phyloP scores from a whole-genome alignment of 2,797 vertebrate genomes.

The Mustela erminea region DNA sequence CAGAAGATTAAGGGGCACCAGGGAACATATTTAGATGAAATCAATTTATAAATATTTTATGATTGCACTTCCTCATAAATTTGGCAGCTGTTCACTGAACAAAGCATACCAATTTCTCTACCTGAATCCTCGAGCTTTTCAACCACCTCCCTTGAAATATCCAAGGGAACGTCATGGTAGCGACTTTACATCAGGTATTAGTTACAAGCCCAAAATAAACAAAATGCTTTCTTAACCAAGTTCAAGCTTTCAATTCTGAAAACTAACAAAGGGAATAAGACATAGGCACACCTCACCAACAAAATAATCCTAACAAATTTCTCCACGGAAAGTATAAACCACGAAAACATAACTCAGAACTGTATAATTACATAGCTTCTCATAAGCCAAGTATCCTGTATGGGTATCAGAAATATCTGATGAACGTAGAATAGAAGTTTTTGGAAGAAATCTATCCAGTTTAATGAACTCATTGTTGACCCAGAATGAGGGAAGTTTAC shows the following conservation, averaged over 20 bases:
- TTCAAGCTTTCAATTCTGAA: slow-evolving; percentile 45
- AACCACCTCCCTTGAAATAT: neutral
- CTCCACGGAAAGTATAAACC: neutral
- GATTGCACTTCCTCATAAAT: neutral
- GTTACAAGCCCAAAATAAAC: slow-evolving; percentile 9
- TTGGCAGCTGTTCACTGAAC: neutral
- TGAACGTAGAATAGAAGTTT: neutral
- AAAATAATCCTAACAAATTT: slow-evolving; percentile 18
- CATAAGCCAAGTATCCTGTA: neutral
- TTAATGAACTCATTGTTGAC: neutral
- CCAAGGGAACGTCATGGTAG: neutral
- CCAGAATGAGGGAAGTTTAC: neutral
- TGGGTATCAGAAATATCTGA: neutral
- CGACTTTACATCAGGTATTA: neutral
- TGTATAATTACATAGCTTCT: neutral
- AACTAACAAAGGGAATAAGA: neutral
- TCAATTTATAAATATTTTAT: neutral
- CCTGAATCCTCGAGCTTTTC: neutral
- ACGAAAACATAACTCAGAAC: slow-evolving; percentile 3
- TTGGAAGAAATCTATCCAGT: neutral
- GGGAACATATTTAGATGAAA: neutral
- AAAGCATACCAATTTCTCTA: neutral
- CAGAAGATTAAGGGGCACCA: neutral
- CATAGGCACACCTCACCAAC: neutral
- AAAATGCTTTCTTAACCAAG: slow-evolving; percentile 29